Percentiles rank a stretch among this genome's conserved stretches.
phyloP scores from a whole-genome alignment of 2,888 invertebrate species.

The Xylota sylvarum region DNA sequence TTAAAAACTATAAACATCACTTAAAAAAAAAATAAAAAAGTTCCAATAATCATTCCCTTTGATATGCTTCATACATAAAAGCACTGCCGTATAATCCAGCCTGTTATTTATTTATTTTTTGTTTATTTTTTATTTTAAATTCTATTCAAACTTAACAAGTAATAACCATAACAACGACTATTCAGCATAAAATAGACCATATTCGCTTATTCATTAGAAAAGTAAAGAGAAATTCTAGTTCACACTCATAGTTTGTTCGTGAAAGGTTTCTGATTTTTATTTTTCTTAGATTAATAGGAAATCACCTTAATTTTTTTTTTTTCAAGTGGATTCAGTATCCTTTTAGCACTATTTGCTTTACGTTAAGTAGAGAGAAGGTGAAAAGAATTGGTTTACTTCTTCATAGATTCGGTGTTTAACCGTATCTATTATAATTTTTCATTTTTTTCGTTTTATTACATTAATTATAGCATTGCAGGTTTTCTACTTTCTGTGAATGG shows the following conservation, averaged over 20 bases:
- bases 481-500: conserved; percentile 74
- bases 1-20: too few species aligned
- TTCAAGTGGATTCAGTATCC: conserved; percentile 7
- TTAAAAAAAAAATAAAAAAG: not conserved
- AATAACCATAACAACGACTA: conserved; percentile 34
- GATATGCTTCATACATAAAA: conserved; percentile 54
- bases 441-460: conserved; percentile 49
- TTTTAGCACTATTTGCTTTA: not conserved
- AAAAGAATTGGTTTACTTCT: not conserved
- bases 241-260: conserved; percentile 1
- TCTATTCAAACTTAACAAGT: conserved; percentile 14
- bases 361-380: conserved; percentile 13
- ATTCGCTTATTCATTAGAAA: conserved; percentile 38
- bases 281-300: conserved; percentile 8
- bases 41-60: conserved; percentile 21
- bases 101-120: conserved; percentile 41
- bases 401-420: conserved; percentile 26
- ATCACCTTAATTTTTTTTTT: conserved; percentile 8
- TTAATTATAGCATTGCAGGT: conserved; percentile 70
- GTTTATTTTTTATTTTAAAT: conserved; percentile 4
- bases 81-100: conserved; percentile 70
- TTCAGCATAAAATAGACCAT: conserved; percentile 30
- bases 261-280: not conserved
- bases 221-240: not conserved
- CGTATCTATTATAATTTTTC: too few species aligned